Conservation (phyloP, 2,797 vertebrate genomes). For the Taenioides sp. region DNA sequence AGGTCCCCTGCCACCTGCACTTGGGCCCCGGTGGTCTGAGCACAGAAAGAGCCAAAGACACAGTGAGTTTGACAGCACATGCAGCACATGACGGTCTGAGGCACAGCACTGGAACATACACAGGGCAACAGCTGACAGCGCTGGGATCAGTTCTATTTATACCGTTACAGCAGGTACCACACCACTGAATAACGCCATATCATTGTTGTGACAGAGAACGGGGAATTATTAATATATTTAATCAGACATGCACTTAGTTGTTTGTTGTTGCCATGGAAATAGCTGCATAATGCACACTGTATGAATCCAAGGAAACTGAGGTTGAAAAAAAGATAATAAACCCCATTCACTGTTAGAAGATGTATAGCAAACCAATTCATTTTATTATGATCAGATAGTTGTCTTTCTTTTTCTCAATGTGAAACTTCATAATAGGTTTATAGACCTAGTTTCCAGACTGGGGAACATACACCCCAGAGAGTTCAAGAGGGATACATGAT, state of each 20-base stretch:
- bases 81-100: neutral
- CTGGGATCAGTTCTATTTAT: neutral
- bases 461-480: too few relatives aligned
- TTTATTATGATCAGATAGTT: neutral
- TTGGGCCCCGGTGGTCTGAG: conserved; percentile 90
- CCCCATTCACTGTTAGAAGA: neutral
- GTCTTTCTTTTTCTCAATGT: too few relatives aligned
- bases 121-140: neutral
- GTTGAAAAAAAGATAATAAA: neutral
- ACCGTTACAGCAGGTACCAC: neutral
- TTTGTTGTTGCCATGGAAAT: conserved; percentile 11
- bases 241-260: neutral
- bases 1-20: conserved; percentile 95
- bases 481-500: too few relatives aligned
- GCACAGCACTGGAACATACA: neutral
- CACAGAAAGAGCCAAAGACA: conserved; percentile 19
- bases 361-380: too few relatives aligned
- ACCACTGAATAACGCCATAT: neutral
- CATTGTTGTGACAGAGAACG: neutral
- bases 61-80: neutral
- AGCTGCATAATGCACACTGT: neutral
- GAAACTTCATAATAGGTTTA: too few relatives aligned
- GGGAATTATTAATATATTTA: neutral
- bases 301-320: neutral
- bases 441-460: too few relatives aligned